Percentiles rank a stretch among this genome's conserved stretches.
These are phyloP conservation scores for Mus spretus DNA, from an alignment of 2,797 vertebrate genomes.

Conservation along the genomic window DNA sequence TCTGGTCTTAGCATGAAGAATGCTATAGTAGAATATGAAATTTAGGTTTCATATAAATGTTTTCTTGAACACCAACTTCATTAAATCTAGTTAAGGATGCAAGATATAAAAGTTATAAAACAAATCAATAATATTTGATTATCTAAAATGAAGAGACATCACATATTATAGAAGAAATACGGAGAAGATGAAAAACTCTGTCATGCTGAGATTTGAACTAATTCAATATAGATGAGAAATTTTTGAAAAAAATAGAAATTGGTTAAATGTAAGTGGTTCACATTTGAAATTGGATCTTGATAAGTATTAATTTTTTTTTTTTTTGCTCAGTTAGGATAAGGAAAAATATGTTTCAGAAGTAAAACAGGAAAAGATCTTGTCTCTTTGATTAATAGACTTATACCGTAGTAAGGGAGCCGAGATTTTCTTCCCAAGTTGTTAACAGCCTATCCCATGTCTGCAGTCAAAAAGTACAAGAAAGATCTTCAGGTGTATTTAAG, in stretches of 20 bases:
- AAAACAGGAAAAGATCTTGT: not conserved
- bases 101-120: not conserved
- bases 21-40: not conserved
- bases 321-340: not conserved
- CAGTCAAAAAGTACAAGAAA: not conserved
- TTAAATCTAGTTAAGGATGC: not conserved
- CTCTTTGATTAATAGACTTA: not conserved
- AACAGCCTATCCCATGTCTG: not conserved
- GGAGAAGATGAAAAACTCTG: too few relatives aligned
- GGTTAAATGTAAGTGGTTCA: not conserved
- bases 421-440: not conserved
- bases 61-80: not conserved
- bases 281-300: not conserved
- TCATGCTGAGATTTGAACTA: not conserved
- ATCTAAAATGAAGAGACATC: not conserved
- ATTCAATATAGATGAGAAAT: not conserved
- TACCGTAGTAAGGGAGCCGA: not conserved
- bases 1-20: not conserved
- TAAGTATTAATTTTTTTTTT: not conserved
- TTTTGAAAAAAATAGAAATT: not conserved
- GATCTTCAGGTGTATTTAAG: not conserved
- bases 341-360: not conserved
- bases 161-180: not conserved
- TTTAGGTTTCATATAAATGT: not conserved
- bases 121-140: not conserved